Conservation (phyloP, 2,888 invertebrate species). For the Lamproptera curius region DNA sequence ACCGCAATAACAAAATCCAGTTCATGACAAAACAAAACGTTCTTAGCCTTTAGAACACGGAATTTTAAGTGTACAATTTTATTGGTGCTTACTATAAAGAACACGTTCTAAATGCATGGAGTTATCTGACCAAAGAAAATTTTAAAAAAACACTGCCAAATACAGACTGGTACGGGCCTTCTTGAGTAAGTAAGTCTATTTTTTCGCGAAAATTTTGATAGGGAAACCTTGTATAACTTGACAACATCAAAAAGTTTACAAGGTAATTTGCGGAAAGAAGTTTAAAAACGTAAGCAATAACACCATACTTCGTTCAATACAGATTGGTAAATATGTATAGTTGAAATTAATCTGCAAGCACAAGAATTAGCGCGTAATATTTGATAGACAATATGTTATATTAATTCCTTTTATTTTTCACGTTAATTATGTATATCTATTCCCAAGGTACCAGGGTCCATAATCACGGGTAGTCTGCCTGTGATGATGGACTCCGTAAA, state of each 20-base stretch:
- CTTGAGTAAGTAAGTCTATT: background rate
- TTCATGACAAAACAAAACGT: background rate
- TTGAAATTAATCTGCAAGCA: too few relatives aligned
- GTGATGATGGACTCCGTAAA: too few relatives aligned
- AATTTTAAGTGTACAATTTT: background rate
- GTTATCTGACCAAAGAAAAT: background rate
- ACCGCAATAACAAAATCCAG: background rate
- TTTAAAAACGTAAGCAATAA: too few relatives aligned
- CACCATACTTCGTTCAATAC: too few relatives aligned
- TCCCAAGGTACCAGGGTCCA: too few relatives aligned
- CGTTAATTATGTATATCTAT: too few relatives aligned
- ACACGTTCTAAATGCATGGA: background rate
- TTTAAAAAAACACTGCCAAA: conserved; percentile 2
- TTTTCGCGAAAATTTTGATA: background rate
- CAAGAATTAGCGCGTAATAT: too few relatives aligned
- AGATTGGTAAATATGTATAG: too few relatives aligned
- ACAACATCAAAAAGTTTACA: conserved; percentile 18
- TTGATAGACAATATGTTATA: too few relatives aligned
- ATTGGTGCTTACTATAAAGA: background rate
- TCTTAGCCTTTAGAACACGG: background rate
- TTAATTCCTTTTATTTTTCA: too few relatives aligned
- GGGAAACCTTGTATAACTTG: conserved; percentile 14
- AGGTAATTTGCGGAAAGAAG: conserved; percentile 9
- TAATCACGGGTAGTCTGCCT: too few relatives aligned
- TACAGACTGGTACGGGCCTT: conserved; percentile 19